Conservation (phyloP, 2,113 vertebrate species). For the Saguinus midas region DNA sequence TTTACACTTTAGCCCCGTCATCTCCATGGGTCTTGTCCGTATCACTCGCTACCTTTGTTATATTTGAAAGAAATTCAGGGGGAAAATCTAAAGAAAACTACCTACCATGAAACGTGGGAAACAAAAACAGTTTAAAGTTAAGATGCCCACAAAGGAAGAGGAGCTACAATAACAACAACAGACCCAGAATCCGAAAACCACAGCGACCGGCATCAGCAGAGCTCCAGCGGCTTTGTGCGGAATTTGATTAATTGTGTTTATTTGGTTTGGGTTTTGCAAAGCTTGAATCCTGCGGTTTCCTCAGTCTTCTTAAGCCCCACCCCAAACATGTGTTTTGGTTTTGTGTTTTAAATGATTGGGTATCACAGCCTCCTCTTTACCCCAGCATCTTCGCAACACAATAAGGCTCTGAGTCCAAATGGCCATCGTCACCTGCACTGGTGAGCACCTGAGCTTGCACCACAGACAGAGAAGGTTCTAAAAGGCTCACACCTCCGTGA, state of each 20-base stretch:
- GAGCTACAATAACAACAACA: not conserved
- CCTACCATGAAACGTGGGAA: not conserved
- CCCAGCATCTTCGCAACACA: not conserved
- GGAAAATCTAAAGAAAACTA: not conserved
- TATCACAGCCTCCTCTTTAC: too few species aligned
- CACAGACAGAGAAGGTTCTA: not conserved
- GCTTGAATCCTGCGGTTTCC: not conserved
- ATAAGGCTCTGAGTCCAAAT: not conserved
- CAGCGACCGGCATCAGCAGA: not conserved
- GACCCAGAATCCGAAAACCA: not conserved
- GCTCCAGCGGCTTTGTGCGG: not conserved
- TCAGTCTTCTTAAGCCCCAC: not conserved
- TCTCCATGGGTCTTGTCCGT: not conserved
- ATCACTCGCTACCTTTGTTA: not conserved
- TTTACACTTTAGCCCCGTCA: not conserved
- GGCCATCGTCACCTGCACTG: too few species aligned
- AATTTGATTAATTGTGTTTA: not conserved
- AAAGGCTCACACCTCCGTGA: not conserved
- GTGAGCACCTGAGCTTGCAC: not conserved
- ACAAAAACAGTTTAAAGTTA: not conserved
- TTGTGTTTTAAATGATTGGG: not conserved
- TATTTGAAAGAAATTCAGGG: not conserved
- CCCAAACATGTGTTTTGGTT: not conserved
- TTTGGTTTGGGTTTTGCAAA: not conserved
- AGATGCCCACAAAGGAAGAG: not conserved